Conservation (phyloP, 2,888 invertebrate genomes). For the Odontocerum albicorne region DNA sequence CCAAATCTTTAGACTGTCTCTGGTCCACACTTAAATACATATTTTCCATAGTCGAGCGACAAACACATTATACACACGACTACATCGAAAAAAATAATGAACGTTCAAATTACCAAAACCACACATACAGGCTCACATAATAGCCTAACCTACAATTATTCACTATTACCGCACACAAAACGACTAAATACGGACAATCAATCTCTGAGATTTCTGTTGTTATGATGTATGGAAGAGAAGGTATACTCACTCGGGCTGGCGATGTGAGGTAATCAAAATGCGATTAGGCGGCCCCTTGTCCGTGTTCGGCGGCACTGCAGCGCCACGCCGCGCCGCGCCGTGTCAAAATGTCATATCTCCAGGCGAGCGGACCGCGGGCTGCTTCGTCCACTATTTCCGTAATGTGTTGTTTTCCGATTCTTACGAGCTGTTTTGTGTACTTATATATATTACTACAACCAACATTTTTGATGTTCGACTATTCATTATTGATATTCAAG, state of each 20-base stretch:
- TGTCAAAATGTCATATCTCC: not conserved
- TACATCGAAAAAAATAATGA: slow-evolving; percentile 1
- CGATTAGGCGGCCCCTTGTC: slow-evolving; percentile 24
- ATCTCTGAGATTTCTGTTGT: slow-evolving; percentile 18
- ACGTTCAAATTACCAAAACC: slow-evolving; percentile 6
- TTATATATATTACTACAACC: too few species aligned
- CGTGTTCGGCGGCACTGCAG: not conserved
- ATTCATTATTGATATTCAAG: too few species aligned
- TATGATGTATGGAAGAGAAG: not conserved
- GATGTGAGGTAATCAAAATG: slow-evolving; percentile 26
- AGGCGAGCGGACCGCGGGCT: slow-evolving; percentile 2
- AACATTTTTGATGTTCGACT: too few species aligned
- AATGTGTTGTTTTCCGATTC: too few species aligned
- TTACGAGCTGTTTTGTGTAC: too few species aligned
- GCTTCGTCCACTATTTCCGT: too few species aligned
- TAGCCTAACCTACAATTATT: slow-evolving; percentile 28
- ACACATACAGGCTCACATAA: not conserved
- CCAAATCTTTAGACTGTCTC: too few species aligned
- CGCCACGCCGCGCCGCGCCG: too few species aligned
- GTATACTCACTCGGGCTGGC: not conserved
- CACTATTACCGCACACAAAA: slow-evolving; percentile 42
- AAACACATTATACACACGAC: slow-evolving; percentile 4
- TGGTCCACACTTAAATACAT: too few species aligned
- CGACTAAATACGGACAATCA: slow-evolving; percentile 14
- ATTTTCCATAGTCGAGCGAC: not conserved